Percentiles rank a stretch among this genome's conserved stretches.
phyloP scores from a whole-genome alignment of 1,140 invertebrate genomes.

The Saxidomus purpurata region DNA sequence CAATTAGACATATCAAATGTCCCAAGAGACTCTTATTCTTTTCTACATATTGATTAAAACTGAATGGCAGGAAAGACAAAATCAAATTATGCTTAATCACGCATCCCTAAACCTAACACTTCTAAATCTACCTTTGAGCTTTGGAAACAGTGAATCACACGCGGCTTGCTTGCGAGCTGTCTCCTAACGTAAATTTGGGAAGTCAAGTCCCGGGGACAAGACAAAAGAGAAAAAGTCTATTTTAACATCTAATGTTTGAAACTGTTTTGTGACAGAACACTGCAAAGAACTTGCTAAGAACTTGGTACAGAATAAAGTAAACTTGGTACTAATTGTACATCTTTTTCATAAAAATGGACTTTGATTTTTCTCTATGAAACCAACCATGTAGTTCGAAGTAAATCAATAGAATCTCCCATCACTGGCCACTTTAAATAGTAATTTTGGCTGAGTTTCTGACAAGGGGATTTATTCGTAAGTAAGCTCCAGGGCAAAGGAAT shows the following conservation, averaged over 20 bases:
- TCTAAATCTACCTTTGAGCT: slow-evolving; percentile 14
- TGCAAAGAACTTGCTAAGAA: no score
- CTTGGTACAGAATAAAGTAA: no score
- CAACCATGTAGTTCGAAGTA: neutral
- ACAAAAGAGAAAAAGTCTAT: no score
- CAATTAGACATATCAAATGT: slow-evolving; percentile 49
- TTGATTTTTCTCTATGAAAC: no score
- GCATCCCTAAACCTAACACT: neutral
- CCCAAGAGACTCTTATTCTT: slow-evolving; percentile 13
- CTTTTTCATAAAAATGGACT: no score
- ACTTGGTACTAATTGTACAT: no score
- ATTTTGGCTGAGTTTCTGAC: slow-evolving; percentile 43
- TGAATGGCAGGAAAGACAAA: slow-evolving; percentile 9
- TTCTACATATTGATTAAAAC: slow-evolving; percentile 36
- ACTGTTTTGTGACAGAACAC: no score
- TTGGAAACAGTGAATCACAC: neutral
- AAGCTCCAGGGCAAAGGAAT: slow-evolving; percentile 33
- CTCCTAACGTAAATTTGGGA: no score
- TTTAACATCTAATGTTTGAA: no score
- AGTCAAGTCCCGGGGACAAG: no score
- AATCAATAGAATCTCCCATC: neutral
- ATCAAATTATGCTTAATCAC: slow-evolving; percentile 53
- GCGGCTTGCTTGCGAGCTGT: neutral
- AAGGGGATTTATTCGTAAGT: slow-evolving; percentile 29
- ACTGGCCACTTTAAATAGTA: slow-evolving; percentile 21